A percentile compares a stretch with the other conserved stretches of the same genome.
Evolutionary conservation across 2,888 invertebrate species (phyloP).

Genomic region (Aspidiotus destructor): DNA sequence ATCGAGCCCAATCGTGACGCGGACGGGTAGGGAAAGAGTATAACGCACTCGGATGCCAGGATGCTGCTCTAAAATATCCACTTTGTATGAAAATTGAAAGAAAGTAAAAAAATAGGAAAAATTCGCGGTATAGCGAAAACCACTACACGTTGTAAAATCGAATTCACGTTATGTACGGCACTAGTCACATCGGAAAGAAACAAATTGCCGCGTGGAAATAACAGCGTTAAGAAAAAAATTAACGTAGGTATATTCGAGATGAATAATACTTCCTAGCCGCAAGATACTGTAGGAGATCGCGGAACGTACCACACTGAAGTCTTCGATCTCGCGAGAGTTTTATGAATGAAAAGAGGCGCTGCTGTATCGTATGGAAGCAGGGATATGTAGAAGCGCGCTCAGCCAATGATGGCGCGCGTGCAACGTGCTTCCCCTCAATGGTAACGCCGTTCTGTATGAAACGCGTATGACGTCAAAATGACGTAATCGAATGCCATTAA

Average conservation of each 20-base stretch:
- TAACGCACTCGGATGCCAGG: slow-evolving; percentile 33
- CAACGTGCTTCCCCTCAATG: slow-evolving; percentile 14
- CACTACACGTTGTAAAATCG: background rate
- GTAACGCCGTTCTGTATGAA: background rate
- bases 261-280: background rate
- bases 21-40: slow-evolving; percentile 26
- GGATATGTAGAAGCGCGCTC: slow-evolving; percentile 9
- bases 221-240: slow-evolving; percentile 10
- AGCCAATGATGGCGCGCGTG: slow-evolving; percentile 23
- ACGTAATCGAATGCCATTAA: slow-evolving; percentile 27
- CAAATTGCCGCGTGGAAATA: background rate
- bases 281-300: slow-evolving; percentile 20
- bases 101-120: too few relatives aligned
- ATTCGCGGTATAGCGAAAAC: too few relatives aligned
- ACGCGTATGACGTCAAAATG: slow-evolving; percentile 29
- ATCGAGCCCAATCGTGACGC: slow-evolving; percentile 25
- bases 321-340: slow-evolving; percentile 25
- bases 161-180: background rate
- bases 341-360: slow-evolving; percentile 32
- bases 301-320: slow-evolving; percentile 29
- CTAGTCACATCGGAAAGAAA: background rate
- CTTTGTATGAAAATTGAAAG: background rate
- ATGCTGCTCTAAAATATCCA: slow-evolving; percentile 8
- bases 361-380: slow-evolving; percentile 9
- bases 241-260: background rate